Base-by-base conservation (phyloP, 2,888 invertebrate genomes). In the Sthenelais limicola region DNA sequence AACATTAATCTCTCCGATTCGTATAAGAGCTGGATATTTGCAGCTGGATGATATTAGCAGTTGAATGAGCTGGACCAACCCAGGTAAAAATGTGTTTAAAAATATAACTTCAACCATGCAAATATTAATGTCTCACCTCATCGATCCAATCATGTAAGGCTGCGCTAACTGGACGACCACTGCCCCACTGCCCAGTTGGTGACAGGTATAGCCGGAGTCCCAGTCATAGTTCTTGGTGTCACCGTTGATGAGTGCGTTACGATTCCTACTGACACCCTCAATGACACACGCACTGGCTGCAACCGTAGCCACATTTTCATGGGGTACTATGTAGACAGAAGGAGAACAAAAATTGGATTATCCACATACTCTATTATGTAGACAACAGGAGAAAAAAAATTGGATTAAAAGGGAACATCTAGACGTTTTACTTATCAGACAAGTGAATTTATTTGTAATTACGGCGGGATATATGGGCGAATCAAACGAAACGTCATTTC, bases 161-260 rank as follows among this genome's bases (percentile, higher is more conserved):
- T 99, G 99, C 81, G 93, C 95, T 79, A 99, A 91, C 89, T 98
- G 97, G 76, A 99, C 94, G 81, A 96, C 91, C 85, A 99, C 97
- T 80, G 95, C 93, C 79, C 95, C 94, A 80, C 96, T 86, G 35
- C 88, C 88, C 70, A 88, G 82, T 89, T 97, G 97, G 79, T 98
- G 97, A 88, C 97, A 98, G 3, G 97, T 98, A 89, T 98, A 98
- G 77, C 98, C 98, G 71, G 94, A 94, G 89, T 99, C 98, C 98
- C 98, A 98, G 90, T 98, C 97, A 89, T 98, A 99, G 89, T 94
- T 93, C 83, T 93, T 92, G 71, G 92, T 94, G 88, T 98, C 96
- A 18, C 98, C 98, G 90, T 99, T 98, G 74, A 99, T 91, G 15
- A 99, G 91, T 0, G 97, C 95, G 90, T 99, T 97, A 79, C 98